Evolutionary conservation across 2,113 vertebrate species (phyloP), one percentile per base, ranked within the genome.

Genomic region (Lycaon pictus): DNA sequence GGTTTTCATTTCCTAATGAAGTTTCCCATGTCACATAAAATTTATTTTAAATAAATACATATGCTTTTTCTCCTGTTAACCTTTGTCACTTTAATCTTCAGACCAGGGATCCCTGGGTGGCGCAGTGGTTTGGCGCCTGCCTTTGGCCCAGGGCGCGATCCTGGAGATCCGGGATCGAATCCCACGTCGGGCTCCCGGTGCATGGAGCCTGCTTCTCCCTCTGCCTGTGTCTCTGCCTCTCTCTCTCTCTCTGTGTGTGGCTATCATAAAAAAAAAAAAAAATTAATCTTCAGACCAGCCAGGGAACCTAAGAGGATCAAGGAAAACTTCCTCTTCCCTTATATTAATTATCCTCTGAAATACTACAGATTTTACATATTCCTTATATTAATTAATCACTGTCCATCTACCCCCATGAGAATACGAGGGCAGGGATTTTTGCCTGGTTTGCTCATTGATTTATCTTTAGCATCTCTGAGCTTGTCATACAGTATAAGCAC

Each of bases 361-460:
- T 53, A 58, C 43, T 58, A 69, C 67, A 56, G 12, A 92, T 86
- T 86, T 76, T 69, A 58, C 4, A 37, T 43, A 69, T 35, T 88
- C 20, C 16, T 67, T 60, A 9, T 32, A 35, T 65, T 69, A 53
- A 27, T 37, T 27, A 17, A 27, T 96, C 71, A 13, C 25, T 58
- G 9, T 60, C 48, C 32, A 3, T 87, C 29, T 90, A 16, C 32
- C 2, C 27, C 32, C 19, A 23, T 29, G 11, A 90, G n/a, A 69
- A 79, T 43, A 83, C 27, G 72, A 80, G 48, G 43, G 56, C 2
- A 74, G 53, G 3, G 29, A 67, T 69, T 32, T 93, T 77, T 76
- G 83, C 82, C 32, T 95, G 20, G 23, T 65, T 84, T 91, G 12
- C 63, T 91, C 56, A 60, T 48, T 65, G 81, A 93, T 90, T 67